Evolutionary conservation across 2,113 vertebrate species (phyloP).

Genomic region (Spilogale gracilis): DNA sequence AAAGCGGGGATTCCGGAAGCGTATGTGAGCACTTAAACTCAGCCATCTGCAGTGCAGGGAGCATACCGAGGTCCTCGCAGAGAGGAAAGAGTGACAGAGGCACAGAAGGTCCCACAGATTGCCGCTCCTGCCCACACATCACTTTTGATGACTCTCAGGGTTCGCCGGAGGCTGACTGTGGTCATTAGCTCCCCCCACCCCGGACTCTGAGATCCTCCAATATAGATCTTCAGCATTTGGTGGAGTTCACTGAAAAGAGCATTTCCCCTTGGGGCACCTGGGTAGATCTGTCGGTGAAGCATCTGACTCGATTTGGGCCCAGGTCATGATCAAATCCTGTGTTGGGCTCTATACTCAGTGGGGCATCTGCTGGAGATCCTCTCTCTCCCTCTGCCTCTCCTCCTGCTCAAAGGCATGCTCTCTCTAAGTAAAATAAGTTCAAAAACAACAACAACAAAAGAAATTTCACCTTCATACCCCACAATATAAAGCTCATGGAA

Average conservation of each 20-base stretch:
- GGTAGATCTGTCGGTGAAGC: background rate
- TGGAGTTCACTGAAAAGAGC: background rate
- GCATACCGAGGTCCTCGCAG: background rate
- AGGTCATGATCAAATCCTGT: background rate
- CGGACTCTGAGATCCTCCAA: background rate
- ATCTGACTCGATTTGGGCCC: background rate
- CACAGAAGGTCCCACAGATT: rapidly evolving
- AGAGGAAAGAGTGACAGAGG: background rate
- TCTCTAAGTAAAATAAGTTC: background rate
- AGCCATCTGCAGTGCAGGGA: background rate
- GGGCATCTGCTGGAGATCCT: background rate
- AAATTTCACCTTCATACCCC: background rate
- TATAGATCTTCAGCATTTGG: background rate
- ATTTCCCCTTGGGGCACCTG: background rate
- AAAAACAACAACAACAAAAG: background rate
- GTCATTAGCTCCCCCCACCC: background rate
- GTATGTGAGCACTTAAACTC: background rate
- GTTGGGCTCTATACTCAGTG: background rate
- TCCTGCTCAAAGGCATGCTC: background rate
- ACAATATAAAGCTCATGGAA: background rate
- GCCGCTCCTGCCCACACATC: background rate
- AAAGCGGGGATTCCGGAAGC: background rate
- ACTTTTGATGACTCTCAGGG: background rate
- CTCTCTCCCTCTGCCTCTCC: background rate
- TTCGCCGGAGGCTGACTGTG: background rate